Percentiles rank a stretch among this genome's conserved stretches.
phyloP scores from a whole-genome alignment of 2,113 vertebrate species.

The Tinamus guttatus region DNA sequence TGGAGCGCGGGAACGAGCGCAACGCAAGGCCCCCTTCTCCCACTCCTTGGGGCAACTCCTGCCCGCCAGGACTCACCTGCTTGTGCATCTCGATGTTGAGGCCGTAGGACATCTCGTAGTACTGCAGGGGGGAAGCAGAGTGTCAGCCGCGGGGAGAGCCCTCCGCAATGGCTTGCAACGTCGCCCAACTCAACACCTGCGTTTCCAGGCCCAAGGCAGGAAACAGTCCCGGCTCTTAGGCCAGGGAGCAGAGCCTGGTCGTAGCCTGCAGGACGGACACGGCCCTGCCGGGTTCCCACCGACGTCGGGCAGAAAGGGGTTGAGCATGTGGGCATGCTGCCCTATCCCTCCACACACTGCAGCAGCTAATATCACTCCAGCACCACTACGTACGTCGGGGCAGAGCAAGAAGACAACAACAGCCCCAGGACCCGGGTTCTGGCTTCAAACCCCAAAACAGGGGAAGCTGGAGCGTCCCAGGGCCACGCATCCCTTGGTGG shows the following conservation, averaged over 20 bases:
- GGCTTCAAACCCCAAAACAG: not conserved
- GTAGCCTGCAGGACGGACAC: not conserved
- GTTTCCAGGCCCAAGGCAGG: too few relatives aligned
- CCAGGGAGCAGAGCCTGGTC: not conserved
- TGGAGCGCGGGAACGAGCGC: too few relatives aligned
- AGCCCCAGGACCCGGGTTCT: not conserved
- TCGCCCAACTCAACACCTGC: not conserved
- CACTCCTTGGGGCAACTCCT: not conserved
- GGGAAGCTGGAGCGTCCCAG: not conserved
- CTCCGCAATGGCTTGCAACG: accelerated
- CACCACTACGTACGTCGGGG: accelerated
- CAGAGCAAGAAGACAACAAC: not conserved
- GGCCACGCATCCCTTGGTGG: not conserved
- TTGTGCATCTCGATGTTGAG: slow-evolving; percentile 83
- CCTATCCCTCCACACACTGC: accelerated
- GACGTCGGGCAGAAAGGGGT: accelerated
- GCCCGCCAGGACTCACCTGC: slow-evolving; percentile 58
- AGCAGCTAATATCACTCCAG: not conserved
- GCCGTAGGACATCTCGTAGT: slow-evolving; percentile 81
- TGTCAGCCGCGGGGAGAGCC: not conserved
- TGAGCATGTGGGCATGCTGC: accelerated
- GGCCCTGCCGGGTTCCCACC: not conserved
- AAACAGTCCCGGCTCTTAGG: accelerated
- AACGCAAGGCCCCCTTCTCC: too few relatives aligned
- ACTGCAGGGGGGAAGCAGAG: slow-evolving; percentile 54